Base-by-base conservation (phyloP, 2,797 vertebrate genomes). In the Channa striata region DNA sequence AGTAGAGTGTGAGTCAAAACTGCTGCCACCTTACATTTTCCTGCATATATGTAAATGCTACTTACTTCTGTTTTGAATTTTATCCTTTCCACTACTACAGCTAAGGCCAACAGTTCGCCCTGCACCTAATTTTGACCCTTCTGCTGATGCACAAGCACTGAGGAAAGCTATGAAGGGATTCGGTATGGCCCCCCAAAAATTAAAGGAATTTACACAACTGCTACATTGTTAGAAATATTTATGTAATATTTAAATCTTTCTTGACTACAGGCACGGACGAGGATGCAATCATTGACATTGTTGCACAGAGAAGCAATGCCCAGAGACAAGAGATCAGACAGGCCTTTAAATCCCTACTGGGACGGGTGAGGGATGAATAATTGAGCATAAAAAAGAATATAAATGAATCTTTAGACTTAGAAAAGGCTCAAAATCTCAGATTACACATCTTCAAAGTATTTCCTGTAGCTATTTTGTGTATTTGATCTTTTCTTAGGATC, bases 131-230 rank as follows among this genome's bases (percentile, higher is more conserved):
- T 98, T 96, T 80, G 95, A 97, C 0, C 95, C 97, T 0, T 94
- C 95, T 0, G 94, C 91, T 4, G 98, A 99, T 0, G 97, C 96
- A 0, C 95, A 98, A 84, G 96, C 95, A 1, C 91, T 99, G 62
- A 94, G 97, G 89, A 99, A 99, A 90, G 97, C 97, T 0, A 99
- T 99, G 98, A 99, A 99, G 85, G 97, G 97, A 30, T 91, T 99
- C 16, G 97, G 98, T 99, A 90, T 71, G 96, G 13, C 40, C 9
- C 11, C 2, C 7, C 25, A 12, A 42, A 34, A 39, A 40, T 30
- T 49, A 11, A 52, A 36, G 11, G 13, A 44, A 58, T 63, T 51
- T 10, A 17, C 3, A 20, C 23, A 8, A 8, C 16, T 51, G 10
- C 4, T 17, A 8, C 8, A 34, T 6, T 33, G 20, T 48, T 19